Conservation (phyloP, 2,797 vertebrate species). For the Tiaroga cobitis region DNA sequence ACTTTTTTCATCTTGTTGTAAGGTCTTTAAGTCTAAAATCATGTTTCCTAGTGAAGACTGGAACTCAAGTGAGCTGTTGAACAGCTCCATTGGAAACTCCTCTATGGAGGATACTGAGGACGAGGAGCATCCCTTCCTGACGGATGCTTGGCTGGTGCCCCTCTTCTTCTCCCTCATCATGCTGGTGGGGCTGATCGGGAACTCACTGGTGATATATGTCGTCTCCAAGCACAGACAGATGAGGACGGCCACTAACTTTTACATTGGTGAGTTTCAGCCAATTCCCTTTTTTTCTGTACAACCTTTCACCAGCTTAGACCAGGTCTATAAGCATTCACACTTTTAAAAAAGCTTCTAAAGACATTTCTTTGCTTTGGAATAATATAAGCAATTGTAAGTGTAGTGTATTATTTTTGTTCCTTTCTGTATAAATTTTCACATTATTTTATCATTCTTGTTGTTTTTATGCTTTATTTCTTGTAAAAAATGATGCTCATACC, state of each 20-base stretch:
- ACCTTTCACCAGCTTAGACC: background rate
- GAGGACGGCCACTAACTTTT: constrained; percentile 89
- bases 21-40: background rate
- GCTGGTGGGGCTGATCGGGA: constrained; percentile 85
- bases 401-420: background rate
- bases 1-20: background rate
- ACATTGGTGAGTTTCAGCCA: constrained; percentile 80
- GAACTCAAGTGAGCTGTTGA: constrained; percentile 72
- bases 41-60: constrained; percentile 64
- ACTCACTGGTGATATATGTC: constrained; percentile 86
- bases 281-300: background rate
- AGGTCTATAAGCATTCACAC: background rate
- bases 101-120: constrained; percentile 65
- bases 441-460: background rate
- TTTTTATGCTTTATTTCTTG: background rate
- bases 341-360: background rate
- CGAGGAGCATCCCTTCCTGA: constrained; percentile 82
- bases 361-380: background rate
- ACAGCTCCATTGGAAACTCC: constrained; percentile 71
- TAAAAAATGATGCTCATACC: background rate
- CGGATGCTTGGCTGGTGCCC: constrained; percentile 88
- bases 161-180: constrained; percentile 87
- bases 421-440: background rate
- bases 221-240: constrained; percentile 87
- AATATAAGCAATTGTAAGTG: background rate